Evolutionary conservation across 1,140 invertebrate species (phyloP).

Genomic region (Ips typographus): DNA sequence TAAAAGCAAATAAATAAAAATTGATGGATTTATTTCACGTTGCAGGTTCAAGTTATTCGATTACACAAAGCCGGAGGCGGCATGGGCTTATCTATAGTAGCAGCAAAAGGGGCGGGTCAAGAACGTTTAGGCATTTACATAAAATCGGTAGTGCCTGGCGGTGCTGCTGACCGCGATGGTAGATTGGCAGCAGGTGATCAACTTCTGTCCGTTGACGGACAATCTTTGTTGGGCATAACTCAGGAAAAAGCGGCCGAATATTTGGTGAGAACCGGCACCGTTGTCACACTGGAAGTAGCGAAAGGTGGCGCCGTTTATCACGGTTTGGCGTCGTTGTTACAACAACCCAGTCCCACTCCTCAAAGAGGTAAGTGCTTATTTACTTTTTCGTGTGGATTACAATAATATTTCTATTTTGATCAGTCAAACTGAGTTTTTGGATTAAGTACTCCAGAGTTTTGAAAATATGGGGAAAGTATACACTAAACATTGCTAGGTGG

Average conservation of each 20-base stretch:
- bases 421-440: neutral
- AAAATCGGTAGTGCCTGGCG: slow-evolving; percentile 94
- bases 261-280: slow-evolving; percentile 88
- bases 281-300: slow-evolving; percentile 93
- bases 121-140: slow-evolving; percentile 95
- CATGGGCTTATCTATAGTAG: slow-evolving; percentile 92
- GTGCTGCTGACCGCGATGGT: slow-evolving; percentile 93
- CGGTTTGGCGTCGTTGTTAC: slow-evolving; percentile 89
- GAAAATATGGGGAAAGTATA: slow-evolving; percentile 16
- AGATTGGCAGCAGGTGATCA: slow-evolving; percentile 93
- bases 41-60: slow-evolving; percentile 80
- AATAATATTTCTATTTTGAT: neutral
- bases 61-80: slow-evolving; percentile 88
- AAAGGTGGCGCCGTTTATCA: slow-evolving; percentile 97
- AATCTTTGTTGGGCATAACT: slow-evolving; percentile 89
- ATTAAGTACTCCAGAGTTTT: neutral
- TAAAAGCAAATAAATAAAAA: neutral
- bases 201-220: slow-evolving; percentile 93
- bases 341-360: slow-evolving; percentile 85
- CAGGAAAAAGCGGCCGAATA: slow-evolving; percentile 97
- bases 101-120: slow-evolving; percentile 89
- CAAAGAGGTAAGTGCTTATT: slow-evolving; percentile 67
- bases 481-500: neutral
- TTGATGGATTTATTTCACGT: neutral
- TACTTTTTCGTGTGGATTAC: neutral